Conservation (phyloP, 2,797 vertebrate species). For the Tinamus major region DNA sequence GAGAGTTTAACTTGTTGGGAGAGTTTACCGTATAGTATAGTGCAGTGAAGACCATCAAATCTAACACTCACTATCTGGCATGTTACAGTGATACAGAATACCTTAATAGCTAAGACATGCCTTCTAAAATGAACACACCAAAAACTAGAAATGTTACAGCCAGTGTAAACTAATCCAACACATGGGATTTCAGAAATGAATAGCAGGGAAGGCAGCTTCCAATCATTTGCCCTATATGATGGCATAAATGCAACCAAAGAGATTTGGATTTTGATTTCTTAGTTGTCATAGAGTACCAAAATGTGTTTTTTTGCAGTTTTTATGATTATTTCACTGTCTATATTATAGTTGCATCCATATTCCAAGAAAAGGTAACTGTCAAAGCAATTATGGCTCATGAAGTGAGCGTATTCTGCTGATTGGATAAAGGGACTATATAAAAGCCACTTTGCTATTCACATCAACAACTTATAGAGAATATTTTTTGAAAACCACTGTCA, state of each 20-base stretch:
- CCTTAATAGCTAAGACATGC: background rate
- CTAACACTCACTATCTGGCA: background rate
- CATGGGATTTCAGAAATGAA: background rate
- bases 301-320: background rate
- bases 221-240: background rate
- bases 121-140: background rate
- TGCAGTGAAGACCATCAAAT: background rate
- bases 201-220: background rate
- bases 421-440: background rate
- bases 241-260: background rate
- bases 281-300: background rate
- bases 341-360: background rate
- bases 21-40: background rate
- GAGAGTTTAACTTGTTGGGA: background rate
- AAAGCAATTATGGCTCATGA: background rate
- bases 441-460: background rate
- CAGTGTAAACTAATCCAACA: background rate
- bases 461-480: background rate
- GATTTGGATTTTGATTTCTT: constrained; percentile 1
- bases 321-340: background rate
- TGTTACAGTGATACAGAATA: background rate
- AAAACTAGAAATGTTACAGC: background rate
- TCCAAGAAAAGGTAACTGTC: constrained; percentile 3
- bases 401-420: background rate
- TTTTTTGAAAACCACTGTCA: background rate